Conservation (phyloP, 1,140 invertebrate genomes). For the Dreissena polymorpha region DNA sequence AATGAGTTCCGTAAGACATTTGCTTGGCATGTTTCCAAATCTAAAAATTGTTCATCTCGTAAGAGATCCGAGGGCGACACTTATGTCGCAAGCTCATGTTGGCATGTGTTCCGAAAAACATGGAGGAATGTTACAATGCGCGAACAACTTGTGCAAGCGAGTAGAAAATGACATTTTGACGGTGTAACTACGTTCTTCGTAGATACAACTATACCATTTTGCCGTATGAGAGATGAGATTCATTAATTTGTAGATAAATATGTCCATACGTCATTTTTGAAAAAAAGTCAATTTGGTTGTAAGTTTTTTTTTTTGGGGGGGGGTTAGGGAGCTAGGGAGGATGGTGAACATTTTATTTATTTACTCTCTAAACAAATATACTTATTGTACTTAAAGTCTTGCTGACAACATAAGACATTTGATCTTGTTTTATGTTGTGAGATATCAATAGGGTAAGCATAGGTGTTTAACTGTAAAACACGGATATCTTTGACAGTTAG, state of each 20-base stretch:
- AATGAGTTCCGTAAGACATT: slow-evolving; percentile 3
- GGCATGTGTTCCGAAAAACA: background rate
- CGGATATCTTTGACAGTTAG: no score
- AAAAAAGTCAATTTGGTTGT: no score
- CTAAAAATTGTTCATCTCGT: slow-evolving; percentile 45
- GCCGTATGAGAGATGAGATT: background rate
- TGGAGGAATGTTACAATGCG: slow-evolving; percentile 18
- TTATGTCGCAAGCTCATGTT: slow-evolving; percentile 14
- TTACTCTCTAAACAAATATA: no score
- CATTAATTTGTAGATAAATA: background rate
- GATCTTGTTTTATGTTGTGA: no score
- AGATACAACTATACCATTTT: slow-evolving; percentile 25
- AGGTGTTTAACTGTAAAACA: no score
- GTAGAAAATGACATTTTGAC: slow-evolving; percentile 31
- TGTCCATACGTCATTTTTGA: background rate
- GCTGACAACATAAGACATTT: no score
- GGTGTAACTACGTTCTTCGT: slow-evolving; percentile 42
- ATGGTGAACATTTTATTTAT: no score
- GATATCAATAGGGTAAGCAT: no score
- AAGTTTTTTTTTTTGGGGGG: no score
- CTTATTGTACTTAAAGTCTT: no score
- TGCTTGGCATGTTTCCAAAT: slow-evolving; percentile 43
- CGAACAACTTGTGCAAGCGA: slow-evolving; percentile 28
- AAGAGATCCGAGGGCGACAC: slow-evolving; percentile 46
- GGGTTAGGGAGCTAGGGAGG: no score